Conservation (phyloP, 2,888 invertebrate genomes). For the Xiphydria camelus region DNA sequence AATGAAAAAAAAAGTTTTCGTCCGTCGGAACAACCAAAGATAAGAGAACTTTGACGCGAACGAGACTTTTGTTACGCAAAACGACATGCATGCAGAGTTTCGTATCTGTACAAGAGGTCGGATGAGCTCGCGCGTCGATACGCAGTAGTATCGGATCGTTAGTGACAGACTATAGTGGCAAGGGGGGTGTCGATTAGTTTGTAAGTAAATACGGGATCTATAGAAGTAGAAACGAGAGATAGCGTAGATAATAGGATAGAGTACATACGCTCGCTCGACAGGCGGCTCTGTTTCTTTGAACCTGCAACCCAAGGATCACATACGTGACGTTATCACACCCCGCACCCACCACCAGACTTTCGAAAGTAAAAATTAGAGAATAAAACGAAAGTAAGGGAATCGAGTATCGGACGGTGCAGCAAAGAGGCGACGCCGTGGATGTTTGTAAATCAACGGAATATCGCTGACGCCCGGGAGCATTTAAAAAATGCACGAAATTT, state of each 20-base stretch:
- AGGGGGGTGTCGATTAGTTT: too few relatives aligned
- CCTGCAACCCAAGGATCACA: constrained; percentile 67
- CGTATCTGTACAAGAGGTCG: neutral
- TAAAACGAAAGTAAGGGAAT: constrained; percentile 63
- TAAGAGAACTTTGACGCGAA: neutral
- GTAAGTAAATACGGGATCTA: neutral
- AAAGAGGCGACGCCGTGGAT: too few relatives aligned
- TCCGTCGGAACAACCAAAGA: too few relatives aligned
- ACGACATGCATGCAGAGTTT: neutral
- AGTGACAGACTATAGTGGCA: too few relatives aligned
- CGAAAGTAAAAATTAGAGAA: too few relatives aligned
- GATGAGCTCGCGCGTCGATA: too few relatives aligned
- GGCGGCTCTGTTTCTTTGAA: constrained; percentile 84
- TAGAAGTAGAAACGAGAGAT: constrained; percentile 8
- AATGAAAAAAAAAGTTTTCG: too few relatives aligned
- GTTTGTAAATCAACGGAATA: too few relatives aligned
- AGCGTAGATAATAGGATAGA: constrained; percentile 57
- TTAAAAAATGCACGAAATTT: too few relatives aligned
- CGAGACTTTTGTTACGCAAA: neutral
- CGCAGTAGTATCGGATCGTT: too few relatives aligned
- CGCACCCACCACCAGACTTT: constrained; percentile 31
- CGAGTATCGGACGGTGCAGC: constrained; percentile 56
- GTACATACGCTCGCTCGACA: constrained; percentile 84
- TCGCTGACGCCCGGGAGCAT: too few relatives aligned
- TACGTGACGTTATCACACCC: constrained; percentile 42